Evolutionary conservation across 1,140 invertebrate species (phyloP), one percentile per base, ranked within the genome.

Genomic region (Drosophila ogumai): DNA sequence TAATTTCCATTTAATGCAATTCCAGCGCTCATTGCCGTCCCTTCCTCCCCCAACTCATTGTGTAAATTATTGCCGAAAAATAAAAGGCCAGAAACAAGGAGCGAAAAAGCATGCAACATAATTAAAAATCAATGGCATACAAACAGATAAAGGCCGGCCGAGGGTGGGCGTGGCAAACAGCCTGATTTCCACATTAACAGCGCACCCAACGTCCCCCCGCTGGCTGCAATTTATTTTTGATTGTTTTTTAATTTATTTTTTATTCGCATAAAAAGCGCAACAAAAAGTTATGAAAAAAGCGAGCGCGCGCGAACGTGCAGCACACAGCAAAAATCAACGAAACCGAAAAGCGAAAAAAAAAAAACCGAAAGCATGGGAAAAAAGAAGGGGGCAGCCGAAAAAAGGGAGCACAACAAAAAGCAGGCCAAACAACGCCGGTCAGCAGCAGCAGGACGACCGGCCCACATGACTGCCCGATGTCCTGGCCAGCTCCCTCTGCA

Each of bases 41-140:
- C 32, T 6, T 3, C 15, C 32, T 15, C 46, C 41, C 44, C 49
- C 59, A 31, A 22, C 75, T 78, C 75, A 79, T 87, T 86, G 79
- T 79, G 71, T 82, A 82, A 82, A 82, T 82, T 82, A 82, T 82
- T 82, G 80, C 68, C 73, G 25, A 74, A 64, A 85, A 88, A 69
- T 69, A 80, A 78, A 58, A 57, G 17, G 25, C 31, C 65, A 69
- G 49, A 31, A 64, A 79, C 41, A 63, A 68, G 67, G 59, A 60
- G 63, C 6, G 64, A 78, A 71, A 79, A 79, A 90, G 85, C 73
- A 90, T 85, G 85, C 85, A 90, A 85, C 85, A 88, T 91, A 91
- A 91, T 91, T 91, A 91, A 91, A 91, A 91, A 91, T 91, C 88
- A 91, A 91, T 91, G 90, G 84, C 88, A 91, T 77, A 91, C 79